Percentiles rank a stretch among this genome's conserved stretches.
These are phyloP conservation scores for Galeopsomyia nigrocyanea DNA, from an alignment of 2,888 invertebrate species.

Conservation along the genomic window DNA sequence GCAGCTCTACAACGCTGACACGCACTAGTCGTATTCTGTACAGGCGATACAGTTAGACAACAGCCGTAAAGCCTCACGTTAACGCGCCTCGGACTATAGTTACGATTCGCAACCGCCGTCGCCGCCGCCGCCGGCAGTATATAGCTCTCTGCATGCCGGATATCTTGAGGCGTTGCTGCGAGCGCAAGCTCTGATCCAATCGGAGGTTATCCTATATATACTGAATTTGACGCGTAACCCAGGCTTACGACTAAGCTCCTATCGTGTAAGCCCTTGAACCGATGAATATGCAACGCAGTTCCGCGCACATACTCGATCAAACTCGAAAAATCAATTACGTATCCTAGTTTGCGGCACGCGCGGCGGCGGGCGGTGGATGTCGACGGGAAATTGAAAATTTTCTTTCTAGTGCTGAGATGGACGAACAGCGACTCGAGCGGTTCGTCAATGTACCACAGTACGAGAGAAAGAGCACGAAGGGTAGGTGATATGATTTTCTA, in stretches of 20 bases:
- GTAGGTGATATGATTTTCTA: no score
- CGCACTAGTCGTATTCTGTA: not conserved
- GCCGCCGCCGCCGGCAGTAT: conserved; percentile 39
- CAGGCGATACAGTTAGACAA: not conserved
- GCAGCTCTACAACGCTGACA: not conserved
- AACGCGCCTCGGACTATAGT: conserved; percentile 24
- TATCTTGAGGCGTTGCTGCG: conserved; percentile 31
- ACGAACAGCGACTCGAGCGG: not conserved
- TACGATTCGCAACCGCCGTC: conserved; percentile 9
- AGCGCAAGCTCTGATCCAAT: conserved; percentile 32
- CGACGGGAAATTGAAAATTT: conserved; percentile 1
- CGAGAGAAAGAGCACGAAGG: not conserved
- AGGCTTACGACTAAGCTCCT: conserved; percentile 41
- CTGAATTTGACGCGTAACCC: conserved; percentile 47
- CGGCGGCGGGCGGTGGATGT: not conserved
- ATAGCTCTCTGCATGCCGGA: not conserved
- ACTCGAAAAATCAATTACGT: conserved; percentile 43
- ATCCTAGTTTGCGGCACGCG: no score
- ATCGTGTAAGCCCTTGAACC: not conserved
- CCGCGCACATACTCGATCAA: conserved; percentile 37
- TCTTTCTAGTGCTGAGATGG: not conserved
- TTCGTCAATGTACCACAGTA: conserved; percentile 3
- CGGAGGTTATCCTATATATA: conserved; percentile 26
- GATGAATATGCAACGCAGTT: conserved; percentile 43
- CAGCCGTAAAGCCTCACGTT: conserved; percentile 5